phyloP scores from a whole-genome alignment of 2,113 vertebrate genomes.

The Clinocottus analis region DNA sequence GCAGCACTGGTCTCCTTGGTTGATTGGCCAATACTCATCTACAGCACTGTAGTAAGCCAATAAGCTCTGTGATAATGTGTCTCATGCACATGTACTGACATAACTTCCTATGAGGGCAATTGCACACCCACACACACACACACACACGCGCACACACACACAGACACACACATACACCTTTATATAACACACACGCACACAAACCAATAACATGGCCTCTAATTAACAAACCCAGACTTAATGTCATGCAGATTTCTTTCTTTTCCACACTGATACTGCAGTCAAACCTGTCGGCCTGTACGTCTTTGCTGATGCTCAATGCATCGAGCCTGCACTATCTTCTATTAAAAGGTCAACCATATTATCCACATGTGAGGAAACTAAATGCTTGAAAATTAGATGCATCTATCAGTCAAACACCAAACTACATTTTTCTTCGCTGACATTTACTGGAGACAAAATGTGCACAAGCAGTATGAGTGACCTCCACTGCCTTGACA shows the following conservation, averaged over 20 bases:
- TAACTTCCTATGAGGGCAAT: background rate
- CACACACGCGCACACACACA: background rate
- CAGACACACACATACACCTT: too few relatives aligned
- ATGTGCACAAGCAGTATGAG: background rate
- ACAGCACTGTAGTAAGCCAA: background rate
- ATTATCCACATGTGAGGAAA: background rate
- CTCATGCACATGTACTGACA: background rate
- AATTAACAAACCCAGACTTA: background rate
- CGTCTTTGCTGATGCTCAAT: background rate
- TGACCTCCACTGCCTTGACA: conserved; percentile 38
- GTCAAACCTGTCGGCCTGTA: background rate
- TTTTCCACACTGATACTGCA: background rate
- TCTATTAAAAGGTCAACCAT: background rate
- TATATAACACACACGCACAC: too few relatives aligned
- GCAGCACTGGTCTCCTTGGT: background rate
- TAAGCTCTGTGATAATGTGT: background rate
- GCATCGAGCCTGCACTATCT: background rate
- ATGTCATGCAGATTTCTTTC: background rate
- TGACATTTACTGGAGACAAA: background rate
- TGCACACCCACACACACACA: background rate
- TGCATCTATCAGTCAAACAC: background rate
- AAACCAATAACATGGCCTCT: background rate
- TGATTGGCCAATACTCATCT: background rate
- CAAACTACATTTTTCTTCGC: background rate
- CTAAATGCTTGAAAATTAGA: background rate